Percentiles rank a stretch among this genome's conserved stretches.
phyloP scores from a whole-genome alignment of 2,888 invertebrate genomes.

The Drosophila siamana region DNA sequence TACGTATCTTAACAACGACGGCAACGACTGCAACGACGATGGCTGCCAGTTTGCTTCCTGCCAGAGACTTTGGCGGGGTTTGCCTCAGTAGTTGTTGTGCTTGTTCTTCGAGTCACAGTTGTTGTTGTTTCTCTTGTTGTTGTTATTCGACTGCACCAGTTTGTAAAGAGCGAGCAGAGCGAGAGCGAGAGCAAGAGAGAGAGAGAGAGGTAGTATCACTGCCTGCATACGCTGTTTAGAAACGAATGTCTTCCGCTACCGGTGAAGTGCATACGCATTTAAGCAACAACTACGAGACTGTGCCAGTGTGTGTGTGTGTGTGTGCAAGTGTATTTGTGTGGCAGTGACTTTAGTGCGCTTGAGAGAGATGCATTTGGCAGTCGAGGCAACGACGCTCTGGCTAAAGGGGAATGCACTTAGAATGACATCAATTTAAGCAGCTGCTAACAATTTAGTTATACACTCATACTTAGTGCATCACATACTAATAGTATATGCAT shows the following conservation, averaged over 20 bases:
- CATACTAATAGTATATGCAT: neutral
- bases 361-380: slow-evolving; percentile 61
- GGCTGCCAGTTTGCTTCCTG: slow-evolving; percentile 61
- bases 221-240: slow-evolving; percentile 64
- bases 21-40: slow-evolving; percentile 35
- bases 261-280: slow-evolving; percentile 68
- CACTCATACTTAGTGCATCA: neutral
- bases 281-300: slow-evolving; percentile 55
- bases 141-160: slow-evolving; percentile 48
- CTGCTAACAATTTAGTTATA: slow-evolving; percentile 55
- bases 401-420: slow-evolving; percentile 62
- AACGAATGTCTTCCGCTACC: slow-evolving; percentile 68
- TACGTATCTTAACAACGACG: slow-evolving; percentile 36
- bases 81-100: slow-evolving; percentile 25
- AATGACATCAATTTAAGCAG: slow-evolving; percentile 62
- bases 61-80: slow-evolving; percentile 49
- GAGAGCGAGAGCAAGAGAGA: neutral
- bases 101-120: slow-evolving; percentile 15
- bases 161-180: slow-evolving; percentile 31
- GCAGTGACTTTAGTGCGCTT: slow-evolving; percentile 35
- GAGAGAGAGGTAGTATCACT: slow-evolving; percentile 27
- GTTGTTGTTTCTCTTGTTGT: slow-evolving; percentile 29
- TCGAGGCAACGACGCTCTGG: slow-evolving; percentile 24
- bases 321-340: neutral
- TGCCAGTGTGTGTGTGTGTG: slow-evolving; percentile 1